phyloP scores from a whole-genome alignment of 2,888 invertebrate genomes.

The Nasonovia ribisnigri region DNA sequence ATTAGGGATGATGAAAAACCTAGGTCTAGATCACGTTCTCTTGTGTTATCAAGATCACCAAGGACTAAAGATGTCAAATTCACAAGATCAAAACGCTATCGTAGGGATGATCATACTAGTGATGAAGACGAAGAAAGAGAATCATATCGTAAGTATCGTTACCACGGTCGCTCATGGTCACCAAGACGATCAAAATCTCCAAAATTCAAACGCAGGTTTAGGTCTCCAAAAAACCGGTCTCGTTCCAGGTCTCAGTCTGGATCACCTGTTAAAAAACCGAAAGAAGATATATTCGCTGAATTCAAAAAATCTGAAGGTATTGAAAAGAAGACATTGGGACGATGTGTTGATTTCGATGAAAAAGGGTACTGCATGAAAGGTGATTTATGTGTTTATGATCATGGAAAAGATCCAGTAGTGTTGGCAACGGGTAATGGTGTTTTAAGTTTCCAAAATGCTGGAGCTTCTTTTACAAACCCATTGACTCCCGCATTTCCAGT shows the following conservation, averaged over 20 bases:
- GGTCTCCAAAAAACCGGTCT: conserved; percentile 55
- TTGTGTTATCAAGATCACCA: conserved; percentile 47
- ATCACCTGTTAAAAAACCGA: conserved; percentile 55
- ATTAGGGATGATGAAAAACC: conserved; percentile 52
- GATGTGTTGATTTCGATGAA: conserved; percentile 74
- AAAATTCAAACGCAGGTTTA: conserved; percentile 58
- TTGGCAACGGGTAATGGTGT: conserved; percentile 84
- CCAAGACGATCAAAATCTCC: conserved; percentile 60
- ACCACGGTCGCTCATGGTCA: conserved; percentile 59
- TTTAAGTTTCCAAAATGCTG: conserved; percentile 70
- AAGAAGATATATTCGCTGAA: conserved; percentile 63
- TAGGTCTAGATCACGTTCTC: conserved; percentile 54
- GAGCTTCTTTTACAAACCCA: conserved; percentile 40
- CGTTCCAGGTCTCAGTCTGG: conserved; percentile 49
- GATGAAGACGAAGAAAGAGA: conserved; percentile 62
- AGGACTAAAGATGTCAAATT: conserved; percentile 53
- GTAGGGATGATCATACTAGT: conserved; percentile 53
- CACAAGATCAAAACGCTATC: conserved; percentile 46
- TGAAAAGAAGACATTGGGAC: conserved; percentile 55
- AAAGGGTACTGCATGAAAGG: conserved; percentile 97
- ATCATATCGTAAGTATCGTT: conserved; percentile 61
- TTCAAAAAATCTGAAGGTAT: conserved; percentile 56
- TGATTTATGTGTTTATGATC: conserved; percentile 96
- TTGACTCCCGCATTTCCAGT: conserved; percentile 73
- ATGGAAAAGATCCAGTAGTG: conserved; percentile 96